Evolutionary conservation across 2,888 invertebrate species (phyloP).

Genomic region (Drosophila subsilvestris): DNA sequence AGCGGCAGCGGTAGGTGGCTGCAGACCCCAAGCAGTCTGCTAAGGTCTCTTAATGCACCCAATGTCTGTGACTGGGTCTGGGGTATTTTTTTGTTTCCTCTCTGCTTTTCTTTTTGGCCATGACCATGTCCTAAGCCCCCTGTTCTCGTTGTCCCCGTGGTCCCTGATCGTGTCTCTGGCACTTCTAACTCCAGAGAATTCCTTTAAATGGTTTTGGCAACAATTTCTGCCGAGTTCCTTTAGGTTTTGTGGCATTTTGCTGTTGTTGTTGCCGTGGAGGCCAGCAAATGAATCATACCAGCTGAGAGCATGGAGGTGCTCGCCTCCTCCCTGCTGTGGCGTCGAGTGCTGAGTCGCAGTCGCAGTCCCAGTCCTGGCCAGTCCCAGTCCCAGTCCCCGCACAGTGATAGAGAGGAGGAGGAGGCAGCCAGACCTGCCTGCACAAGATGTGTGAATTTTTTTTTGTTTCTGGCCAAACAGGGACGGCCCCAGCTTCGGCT

Average conservation of each 20-base stretch:
- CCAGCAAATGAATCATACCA: conserved; percentile 76
- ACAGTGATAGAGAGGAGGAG: conserved; percentile 25
- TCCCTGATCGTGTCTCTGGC: conserved; percentile 63
- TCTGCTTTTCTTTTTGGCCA: conserved; percentile 50
- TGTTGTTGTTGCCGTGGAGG: conserved; percentile 11
- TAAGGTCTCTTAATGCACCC: conserved; percentile 49
- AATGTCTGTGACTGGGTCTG: conserved; percentile 34
- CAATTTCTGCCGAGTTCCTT: conserved; percentile 44
- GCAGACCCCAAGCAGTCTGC: conserved; percentile 84
- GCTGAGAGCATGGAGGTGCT: conserved; percentile 47
- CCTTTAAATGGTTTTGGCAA: conserved; percentile 76
- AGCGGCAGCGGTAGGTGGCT: conserved; percentile 44
- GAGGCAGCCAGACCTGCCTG: conserved; percentile 1
- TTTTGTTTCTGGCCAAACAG: conserved; percentile 38
- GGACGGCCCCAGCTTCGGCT: conserved; percentile 50
- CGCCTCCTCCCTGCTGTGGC: conserved; percentile 79
- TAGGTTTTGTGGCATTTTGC: conserved; percentile 43
- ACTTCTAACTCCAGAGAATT: conserved; percentile 72
- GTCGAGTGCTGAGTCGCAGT: conserved; percentile 60
- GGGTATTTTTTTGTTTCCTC: conserved; percentile 8
- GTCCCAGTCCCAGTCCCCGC: conserved; percentile 32
- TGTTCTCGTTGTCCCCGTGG: conserved; percentile 28
- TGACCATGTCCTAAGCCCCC: conserved; percentile 52
- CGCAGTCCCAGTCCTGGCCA: conserved; percentile 35
- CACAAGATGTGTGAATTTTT: conserved; percentile 75